Percentiles rank a stretch among this genome's conserved stretches.
phyloP scores from a whole-genome alignment of 2,113 vertebrate genomes.

The Sclerurus mexicanus region DNA sequence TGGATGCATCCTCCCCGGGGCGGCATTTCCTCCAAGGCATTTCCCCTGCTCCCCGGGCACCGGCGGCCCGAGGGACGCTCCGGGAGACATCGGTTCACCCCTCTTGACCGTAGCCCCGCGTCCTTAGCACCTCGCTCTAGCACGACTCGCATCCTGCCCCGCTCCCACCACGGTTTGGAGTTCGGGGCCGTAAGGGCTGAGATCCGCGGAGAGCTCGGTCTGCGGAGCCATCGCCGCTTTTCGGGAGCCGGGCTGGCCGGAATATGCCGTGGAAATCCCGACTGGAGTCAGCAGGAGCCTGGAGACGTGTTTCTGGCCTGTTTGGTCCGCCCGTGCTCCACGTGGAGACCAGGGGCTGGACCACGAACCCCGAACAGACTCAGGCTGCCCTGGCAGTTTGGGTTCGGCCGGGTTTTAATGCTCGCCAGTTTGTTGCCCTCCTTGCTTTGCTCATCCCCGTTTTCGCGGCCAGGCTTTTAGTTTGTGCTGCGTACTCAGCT shows the following conservation, averaged over 20 bases:
- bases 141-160: fast-evolving
- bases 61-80: fast-evolving
- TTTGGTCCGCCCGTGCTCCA: not conserved
- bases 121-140: not conserved
- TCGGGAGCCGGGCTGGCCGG: not conserved
- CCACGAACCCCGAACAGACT: not conserved
- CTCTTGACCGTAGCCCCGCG: not conserved
- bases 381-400: not conserved
- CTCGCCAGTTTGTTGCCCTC: fast-evolving
- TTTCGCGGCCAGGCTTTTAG: not conserved
- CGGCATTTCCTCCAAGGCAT: not conserved
- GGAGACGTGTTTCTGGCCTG: not conserved
- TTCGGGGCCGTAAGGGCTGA: not conserved
- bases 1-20: not conserved
- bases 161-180: not conserved
- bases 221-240: no score
- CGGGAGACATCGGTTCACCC: fast-evolving
- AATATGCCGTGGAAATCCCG: not conserved
- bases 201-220: not conserved
- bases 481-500: not conserved
- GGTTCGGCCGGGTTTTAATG: not conserved
- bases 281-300: not conserved
- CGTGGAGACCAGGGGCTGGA: not conserved
- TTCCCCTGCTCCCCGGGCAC: not conserved
- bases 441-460: not conserved